These are phyloP conservation scores for Drosophila dives DNA, from an alignment of 2,888 invertebrate genomes.

Conservation along the genomic window DNA sequence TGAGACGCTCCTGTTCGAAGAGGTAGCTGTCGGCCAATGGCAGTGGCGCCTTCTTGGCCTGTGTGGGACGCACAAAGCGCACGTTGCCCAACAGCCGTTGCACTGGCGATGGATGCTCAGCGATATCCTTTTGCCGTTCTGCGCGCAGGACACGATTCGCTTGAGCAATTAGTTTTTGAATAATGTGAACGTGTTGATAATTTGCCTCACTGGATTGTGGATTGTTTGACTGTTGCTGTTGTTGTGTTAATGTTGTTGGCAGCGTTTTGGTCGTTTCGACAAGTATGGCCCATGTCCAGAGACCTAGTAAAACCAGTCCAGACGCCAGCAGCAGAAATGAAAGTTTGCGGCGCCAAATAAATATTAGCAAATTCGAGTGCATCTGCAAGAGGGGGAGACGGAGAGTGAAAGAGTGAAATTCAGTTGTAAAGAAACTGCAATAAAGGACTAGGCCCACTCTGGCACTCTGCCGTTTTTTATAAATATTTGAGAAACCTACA, in stretches of 20 bases:
- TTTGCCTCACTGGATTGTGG: slow-evolving; percentile 35
- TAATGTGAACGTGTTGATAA: slow-evolving; percentile 82
- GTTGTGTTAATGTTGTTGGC: slow-evolving; percentile 32
- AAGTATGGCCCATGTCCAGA: slow-evolving; percentile 84
- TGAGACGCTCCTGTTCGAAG: slow-evolving; percentile 84
- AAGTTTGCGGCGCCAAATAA: slow-evolving; percentile 84
- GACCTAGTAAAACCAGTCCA: slow-evolving; percentile 79
- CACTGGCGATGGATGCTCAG: slow-evolving; percentile 19
- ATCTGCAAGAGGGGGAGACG: slow-evolving; percentile 73
- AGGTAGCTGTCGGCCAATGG: slow-evolving; percentile 82
- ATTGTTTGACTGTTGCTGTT: slow-evolving; percentile 10
- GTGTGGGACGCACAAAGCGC: slow-evolving; percentile 80
- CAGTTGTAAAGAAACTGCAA: slow-evolving; percentile 12
- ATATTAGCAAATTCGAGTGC: slow-evolving; percentile 83
- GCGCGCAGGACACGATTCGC: slow-evolving; percentile 83
- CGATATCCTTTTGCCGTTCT: slow-evolving; percentile 71
- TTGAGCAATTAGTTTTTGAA: slow-evolving; percentile 84
- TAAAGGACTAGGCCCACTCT: slow-evolving; percentile 22
- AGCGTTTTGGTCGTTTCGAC: slow-evolving; percentile 66
- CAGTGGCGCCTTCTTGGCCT: slow-evolving; percentile 76
- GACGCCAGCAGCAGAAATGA: slow-evolving; percentile 81
- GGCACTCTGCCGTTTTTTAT: slow-evolving; percentile 45
- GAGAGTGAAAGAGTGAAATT: slow-evolving; percentile 6
- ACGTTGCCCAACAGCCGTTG: slow-evolving; percentile 70
- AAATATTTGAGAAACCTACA: slow-evolving; percentile 73